Conservation (phyloP, 2,888 invertebrate species). For the Calameuta pallipes region DNA sequence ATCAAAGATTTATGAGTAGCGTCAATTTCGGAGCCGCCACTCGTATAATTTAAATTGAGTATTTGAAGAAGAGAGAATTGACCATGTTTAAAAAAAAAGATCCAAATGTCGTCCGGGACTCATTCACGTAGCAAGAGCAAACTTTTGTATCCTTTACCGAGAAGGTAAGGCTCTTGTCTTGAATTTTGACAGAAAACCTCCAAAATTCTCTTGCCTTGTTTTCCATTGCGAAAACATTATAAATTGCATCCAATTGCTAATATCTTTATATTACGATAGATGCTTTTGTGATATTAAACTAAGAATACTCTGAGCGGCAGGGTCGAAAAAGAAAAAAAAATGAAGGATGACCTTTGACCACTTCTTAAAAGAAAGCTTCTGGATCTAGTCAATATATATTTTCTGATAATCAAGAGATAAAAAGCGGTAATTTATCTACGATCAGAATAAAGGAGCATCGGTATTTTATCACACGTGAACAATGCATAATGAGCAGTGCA, state of each 20-base stretch:
- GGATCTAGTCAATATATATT: neutral
- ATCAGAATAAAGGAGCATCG: neutral
- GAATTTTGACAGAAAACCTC: neutral
- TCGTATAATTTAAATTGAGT: neutral
- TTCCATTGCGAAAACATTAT: neutral
- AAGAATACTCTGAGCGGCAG: neutral
- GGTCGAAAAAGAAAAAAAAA: neutral
- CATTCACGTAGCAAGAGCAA: slow-evolving; percentile 14
- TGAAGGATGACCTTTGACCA: neutral
- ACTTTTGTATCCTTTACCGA: slow-evolving; percentile 13
- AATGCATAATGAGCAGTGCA: slow-evolving; percentile 44
- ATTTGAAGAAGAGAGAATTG: neutral
- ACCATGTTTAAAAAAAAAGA: slow-evolving; percentile 3
- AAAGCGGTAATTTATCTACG: neutral
- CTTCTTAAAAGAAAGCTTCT: neutral
- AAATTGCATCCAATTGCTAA: neutral
- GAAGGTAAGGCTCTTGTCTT: neutral
- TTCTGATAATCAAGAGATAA: neutral
- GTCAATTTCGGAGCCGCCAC: neutral
- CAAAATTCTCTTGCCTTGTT: neutral
- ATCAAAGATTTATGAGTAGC: neutral
- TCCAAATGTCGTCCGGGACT: slow-evolving; percentile 17
- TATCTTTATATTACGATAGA: neutral
- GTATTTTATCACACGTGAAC: slow-evolving; percentile 12
- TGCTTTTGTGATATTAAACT: neutral